Conservation (phyloP, 1,140 invertebrate species). For the Tenebrio molitor region DNA sequence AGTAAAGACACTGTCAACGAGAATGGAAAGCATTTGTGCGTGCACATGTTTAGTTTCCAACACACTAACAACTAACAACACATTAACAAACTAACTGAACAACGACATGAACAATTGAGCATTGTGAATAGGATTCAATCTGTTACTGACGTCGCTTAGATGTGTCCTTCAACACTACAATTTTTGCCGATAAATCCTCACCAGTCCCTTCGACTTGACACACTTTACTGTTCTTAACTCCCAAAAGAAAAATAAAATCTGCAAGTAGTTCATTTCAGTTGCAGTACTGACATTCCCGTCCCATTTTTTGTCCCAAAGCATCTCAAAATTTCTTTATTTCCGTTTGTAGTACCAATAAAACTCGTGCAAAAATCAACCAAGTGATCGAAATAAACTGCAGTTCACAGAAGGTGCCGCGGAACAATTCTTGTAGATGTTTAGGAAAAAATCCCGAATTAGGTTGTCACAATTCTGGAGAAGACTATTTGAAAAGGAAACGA, state of each 20-base stretch:
- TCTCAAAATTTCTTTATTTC: not conserved
- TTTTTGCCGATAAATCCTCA: not conserved
- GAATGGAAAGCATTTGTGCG: not conserved
- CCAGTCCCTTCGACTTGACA: too few relatives aligned
- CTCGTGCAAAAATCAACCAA: not conserved
- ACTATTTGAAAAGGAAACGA: slow-evolving; percentile 6
- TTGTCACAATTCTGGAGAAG: not conserved
- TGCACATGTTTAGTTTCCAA: not conserved
- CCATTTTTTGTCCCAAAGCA: not conserved
- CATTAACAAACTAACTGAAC: not conserved
- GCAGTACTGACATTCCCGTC: not conserved
- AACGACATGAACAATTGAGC: not conserved
- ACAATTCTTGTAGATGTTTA: slow-evolving; percentile 14
- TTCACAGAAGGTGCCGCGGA: not conserved
- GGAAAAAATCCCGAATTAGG: not conserved
- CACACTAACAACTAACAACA: not conserved
- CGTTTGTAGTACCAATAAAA: not conserved
- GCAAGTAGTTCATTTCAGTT: not conserved
- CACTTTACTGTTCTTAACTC: not conserved
- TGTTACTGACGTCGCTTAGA: not conserved
- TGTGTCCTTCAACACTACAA: slow-evolving; percentile 6
- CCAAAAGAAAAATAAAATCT: not conserved
- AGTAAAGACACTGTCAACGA: not conserved
- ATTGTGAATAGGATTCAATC: not conserved
- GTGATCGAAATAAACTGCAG: not conserved